Base-by-base conservation (phyloP, 2,888 invertebrate species). In the Adelphocoris suturalis region DNA sequence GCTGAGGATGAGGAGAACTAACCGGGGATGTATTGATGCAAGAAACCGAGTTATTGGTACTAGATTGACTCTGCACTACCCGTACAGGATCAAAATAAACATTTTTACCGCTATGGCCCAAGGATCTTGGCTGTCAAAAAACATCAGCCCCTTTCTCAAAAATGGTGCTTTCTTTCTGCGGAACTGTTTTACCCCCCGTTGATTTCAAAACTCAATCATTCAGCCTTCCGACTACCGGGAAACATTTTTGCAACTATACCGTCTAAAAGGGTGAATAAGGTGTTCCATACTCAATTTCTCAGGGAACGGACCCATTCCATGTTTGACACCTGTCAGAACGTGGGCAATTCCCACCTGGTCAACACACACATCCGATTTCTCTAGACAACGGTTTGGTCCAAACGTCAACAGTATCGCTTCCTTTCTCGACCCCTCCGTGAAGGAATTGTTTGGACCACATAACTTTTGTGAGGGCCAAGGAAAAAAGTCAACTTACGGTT, bases 331-430 rank as follows among this genome's bases (percentile, higher is more conserved):
- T 68, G 68, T 68, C 68, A 68, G 68, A 68, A 68, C 0, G 68
- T 23, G 68, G 68, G 2, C 68, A 68, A 68, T 68, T 23, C 68
- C 68, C 68, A 68, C 68, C 68, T 68, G 68, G 68, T 68, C 68
- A 68, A 27, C 68, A 68, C 68, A n/a, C 57, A 68, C 61, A 61
- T 61, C 23, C 68, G 19, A 19, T 68, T 23, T 23, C 3, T 3
- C 11, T n/a, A 7, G 68, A 19, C 68, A 68, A 68, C 68, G 68
- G 68, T 68, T 68, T 9, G 23, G 68, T 23, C 68, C 68, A 68
- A 68, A 68, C 68, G 68, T 68, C 68, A 68, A 68, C 68, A 68
- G 68, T 68, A 68, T 68, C 68, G 68, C 68, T 68, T 13, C 68
- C 23, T 68, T 23, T 61, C n/a, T 19, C 61, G 61, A 61, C 61